Base-by-base conservation (phyloP, 2,797 vertebrate species). In the Coregonus suidteri region DNA sequence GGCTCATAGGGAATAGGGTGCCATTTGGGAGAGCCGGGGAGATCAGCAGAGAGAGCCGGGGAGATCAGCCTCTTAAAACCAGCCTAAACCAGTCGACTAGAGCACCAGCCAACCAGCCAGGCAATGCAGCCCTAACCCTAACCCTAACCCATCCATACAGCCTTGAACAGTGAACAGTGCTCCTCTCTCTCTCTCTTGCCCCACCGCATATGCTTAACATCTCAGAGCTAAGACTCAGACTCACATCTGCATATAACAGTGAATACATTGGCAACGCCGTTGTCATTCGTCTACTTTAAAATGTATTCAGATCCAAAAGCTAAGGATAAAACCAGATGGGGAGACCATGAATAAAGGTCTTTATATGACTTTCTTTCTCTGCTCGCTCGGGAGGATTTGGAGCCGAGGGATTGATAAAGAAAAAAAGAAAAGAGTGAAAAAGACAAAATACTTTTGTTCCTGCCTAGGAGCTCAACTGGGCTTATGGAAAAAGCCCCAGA, bases 281-380 rank as follows among this genome's bases (percentile, higher is more conserved):
- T 81, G 83, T 78, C 86, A 83, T 87, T 77, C 80, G 73, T 64
- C 76, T 81, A 80, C 56, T 62, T 78, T 83, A 78, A 71, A 85
- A 79, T 75, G 47, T 35, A 69, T 76, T 80, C 62, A 73, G 78
- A 72, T 84, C 74, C 76, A 83, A 74, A 79, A 82, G 77, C 51
- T 84, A 87, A 84, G 89, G 79, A 87, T 82, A n/a, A 74, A 84
- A 91, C 90, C 89, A 90, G 87, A 90, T 87, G 89, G 85, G 88
- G 83, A 82, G 15, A 16, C 18, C 79, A 87, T 86, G 87, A 88
- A 86, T 79, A 79, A 83, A 37, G 75, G 76, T 83, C 65, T 53
- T n/a, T 74, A 47, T 41, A 9, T 41, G 4, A 13, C 7, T 34
- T n/a, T 54, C 30, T 35, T 34, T n/a, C 76, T 78, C 76, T 81